Evolutionary conservation across 2,888 invertebrate species (phyloP), one percentile per base, ranked within the genome.

Genomic region (Drosophila fulvimacula): DNA sequence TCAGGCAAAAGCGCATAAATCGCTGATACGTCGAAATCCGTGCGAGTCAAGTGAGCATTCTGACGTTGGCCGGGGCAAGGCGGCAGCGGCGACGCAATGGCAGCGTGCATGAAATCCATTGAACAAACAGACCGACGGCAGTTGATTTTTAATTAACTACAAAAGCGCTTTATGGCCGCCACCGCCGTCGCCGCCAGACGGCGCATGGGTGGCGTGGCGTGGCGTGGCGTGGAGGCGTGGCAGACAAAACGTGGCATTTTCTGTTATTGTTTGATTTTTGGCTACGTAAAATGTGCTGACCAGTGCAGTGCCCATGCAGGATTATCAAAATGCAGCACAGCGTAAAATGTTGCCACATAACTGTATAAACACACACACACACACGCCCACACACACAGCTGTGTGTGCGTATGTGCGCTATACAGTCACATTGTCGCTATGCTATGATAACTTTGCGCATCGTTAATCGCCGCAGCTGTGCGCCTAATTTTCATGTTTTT

Each of bases 71-170:
- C 7, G 13, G 11, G 36, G 17, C 49, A 32, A 32, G 17, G 17
- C 17, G 48, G 21, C 10, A 42, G 53, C 46, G 53, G 48, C 44
- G 60, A 41, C 46, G 82, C 74, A 73, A 53, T 73, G 72, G 73
- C 79, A 88, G 83, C 90, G 90, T 89, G 90, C 90, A 91, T 92
- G 91, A 92, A 92, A 92, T 92, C 92, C 92, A 92, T 92, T 92
- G 89, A 91, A 92, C 92, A 92, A 92, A 92, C 91, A 92, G 79
- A 85, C 92, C 92, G 87, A 84, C 79, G 92, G 92, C 92, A 88
- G 92, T 92, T 92, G 92, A 91, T 92, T 92, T 92, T 92, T 92
- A 92, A 92, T 92, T 92, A 92, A 92, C 90, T 88, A 82, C 84
- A 85, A 85, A 85, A 85, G 89, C 85, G 85, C 85, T 87, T 83